Conservation (phyloP, 2,888 invertebrate species). For the Limnephilus lunatus region DNA sequence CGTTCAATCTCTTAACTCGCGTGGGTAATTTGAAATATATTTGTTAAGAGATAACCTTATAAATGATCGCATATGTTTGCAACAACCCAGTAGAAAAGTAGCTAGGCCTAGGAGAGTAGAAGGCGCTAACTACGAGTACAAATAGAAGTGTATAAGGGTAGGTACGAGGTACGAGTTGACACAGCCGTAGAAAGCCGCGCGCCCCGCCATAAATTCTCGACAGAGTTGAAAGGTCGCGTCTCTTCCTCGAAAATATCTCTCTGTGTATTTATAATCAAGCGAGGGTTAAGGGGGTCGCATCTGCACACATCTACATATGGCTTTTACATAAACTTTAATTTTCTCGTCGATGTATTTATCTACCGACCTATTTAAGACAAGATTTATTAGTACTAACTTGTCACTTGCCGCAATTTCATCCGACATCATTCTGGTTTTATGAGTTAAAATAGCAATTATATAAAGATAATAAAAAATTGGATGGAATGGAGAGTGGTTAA, state of each 20-base stretch:
- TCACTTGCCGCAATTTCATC: background rate
- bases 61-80: background rate
- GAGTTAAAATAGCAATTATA: background rate
- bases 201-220: conserved; percentile 45
- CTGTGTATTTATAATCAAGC: background rate
- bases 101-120: background rate
- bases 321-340: background rate
- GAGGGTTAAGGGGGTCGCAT: background rate
- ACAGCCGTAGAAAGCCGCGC: conserved; percentile 2
- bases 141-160: background rate
- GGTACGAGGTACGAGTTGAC: background rate
- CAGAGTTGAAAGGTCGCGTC: conserved; percentile 55
- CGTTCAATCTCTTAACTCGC: background rate
- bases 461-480: background rate
- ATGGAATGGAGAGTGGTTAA: background rate
- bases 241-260: conserved; percentile 12
- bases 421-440: background rate
- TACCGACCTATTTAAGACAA: background rate
- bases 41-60: background rate
- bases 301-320: background rate
- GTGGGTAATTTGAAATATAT: background rate
- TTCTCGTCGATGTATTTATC: background rate
- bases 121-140: background rate
- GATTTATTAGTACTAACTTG: conserved; percentile 2
- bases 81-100: background rate